phyloP scores from a whole-genome alignment of 1,140 invertebrate genomes.

The Drosophila tani region DNA sequence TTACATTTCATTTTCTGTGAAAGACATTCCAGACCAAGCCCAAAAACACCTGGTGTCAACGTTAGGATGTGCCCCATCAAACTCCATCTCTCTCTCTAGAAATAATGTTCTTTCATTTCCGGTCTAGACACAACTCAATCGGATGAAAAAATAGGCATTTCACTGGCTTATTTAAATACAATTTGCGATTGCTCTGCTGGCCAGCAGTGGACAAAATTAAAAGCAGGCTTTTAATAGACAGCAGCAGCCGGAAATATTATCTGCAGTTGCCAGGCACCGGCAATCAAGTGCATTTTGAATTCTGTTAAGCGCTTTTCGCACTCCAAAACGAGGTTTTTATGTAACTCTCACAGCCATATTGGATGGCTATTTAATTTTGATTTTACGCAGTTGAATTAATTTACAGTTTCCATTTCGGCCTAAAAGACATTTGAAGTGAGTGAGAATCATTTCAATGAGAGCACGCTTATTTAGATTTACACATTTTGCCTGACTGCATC shows the following conservation, averaged over 20 bases:
- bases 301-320: slow-evolving; percentile 14
- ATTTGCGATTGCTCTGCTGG: slow-evolving; percentile 12
- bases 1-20: slow-evolving; percentile 30
- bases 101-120: slow-evolving; percentile 36
- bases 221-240: slow-evolving; percentile 20
- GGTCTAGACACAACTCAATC: slow-evolving; percentile 42
- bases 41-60: slow-evolving; percentile 25
- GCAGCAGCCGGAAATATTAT: slow-evolving; percentile 24
- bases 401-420: slow-evolving; percentile 3
- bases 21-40: not conserved
- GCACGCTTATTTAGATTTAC: slow-evolving; percentile 11
- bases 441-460: slow-evolving; percentile 3
- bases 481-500: slow-evolving; percentile 23
- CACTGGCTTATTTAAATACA: slow-evolving; percentile 34
- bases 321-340: not conserved
- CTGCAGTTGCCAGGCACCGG: not conserved
- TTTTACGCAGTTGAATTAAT: slow-evolving; percentile 22
- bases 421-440: slow-evolving; percentile 7
- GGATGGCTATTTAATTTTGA: slow-evolving; percentile 16
- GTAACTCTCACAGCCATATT: not conserved
- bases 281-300: slow-evolving; percentile 1
- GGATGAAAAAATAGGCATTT: slow-evolving; percentile 18
- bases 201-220: slow-evolving; percentile 11
- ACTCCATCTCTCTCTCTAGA: not conserved
- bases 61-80: not conserved